Evolutionary conservation across 1,140 invertebrate species (phyloP).

Genomic region (Streblospio benedicti): DNA sequence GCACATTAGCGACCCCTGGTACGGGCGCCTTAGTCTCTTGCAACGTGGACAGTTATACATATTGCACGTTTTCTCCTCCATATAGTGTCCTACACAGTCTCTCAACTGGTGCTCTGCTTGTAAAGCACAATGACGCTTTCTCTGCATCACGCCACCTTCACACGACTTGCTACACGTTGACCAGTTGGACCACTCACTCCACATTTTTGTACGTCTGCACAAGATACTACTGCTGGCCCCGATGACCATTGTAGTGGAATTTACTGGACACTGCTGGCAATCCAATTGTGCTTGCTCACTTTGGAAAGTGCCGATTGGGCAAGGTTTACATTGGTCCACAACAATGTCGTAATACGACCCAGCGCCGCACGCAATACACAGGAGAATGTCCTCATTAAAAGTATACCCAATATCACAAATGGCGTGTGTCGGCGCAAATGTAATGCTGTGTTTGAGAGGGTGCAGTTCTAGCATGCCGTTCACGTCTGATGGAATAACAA

Average conservation of each 20-base stretch:
- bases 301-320: not conserved
- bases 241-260: too few species aligned
- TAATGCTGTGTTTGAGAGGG: not conserved
- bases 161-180: constrained; percentile 32
- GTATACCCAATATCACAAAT: constrained; percentile 12
- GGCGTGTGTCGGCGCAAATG: not conserved
- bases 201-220: too few species aligned
- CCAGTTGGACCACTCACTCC: constrained; percentile 38
- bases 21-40: too few species aligned
- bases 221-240: too few species aligned
- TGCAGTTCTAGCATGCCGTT: not conserved
- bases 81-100: too few species aligned
- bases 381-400: constrained; percentile 7
- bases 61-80: too few species aligned
- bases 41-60: too few species aligned
- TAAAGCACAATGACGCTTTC: too few species aligned
- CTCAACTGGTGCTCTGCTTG: too few species aligned
- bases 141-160: constrained; percentile 30
- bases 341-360: constrained; percentile 1
- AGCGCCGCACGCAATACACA: constrained; percentile 9
- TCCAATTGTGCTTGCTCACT: not conserved
- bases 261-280: constrained; percentile 7
- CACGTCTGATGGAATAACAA: not conserved
- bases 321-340: not conserved
- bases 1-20: too few species aligned